A percentile compares a stretch with the other conserved stretches of the same genome.
These are phyloP conservation scores for Phthorimaea operculella DNA, from an alignment of 1,140 invertebrate genomes.

Conservation along the genomic window DNA sequence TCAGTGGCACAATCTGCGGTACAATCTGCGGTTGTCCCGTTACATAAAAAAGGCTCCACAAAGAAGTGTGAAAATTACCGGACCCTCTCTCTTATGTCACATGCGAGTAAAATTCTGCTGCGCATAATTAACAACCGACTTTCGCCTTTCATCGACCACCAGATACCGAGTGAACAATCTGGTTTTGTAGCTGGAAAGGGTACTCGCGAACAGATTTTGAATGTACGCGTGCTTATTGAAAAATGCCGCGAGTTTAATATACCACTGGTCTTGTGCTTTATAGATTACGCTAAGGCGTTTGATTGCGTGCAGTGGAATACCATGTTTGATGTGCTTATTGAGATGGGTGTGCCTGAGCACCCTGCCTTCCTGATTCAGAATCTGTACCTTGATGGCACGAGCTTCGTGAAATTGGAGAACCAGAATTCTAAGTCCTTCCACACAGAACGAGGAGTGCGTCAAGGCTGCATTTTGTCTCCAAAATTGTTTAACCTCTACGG, in stretches of 20 bases:
- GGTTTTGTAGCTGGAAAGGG: too few species aligned
- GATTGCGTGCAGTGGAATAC: not conserved
- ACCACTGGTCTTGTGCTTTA: too few species aligned
- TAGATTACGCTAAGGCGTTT: too few species aligned
- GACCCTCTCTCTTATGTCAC: not conserved
- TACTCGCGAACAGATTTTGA: too few species aligned
- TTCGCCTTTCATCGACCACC: too few species aligned
- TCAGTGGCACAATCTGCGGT: not conserved
- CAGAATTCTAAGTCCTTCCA: not conserved
- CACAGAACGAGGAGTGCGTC: not conserved
- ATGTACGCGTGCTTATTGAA: too few species aligned
- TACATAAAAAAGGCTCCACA: conserved; percentile 4
- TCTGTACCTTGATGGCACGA: not conserved
- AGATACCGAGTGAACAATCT: not conserved
- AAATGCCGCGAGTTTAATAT: too few species aligned
- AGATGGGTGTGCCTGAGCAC: conserved; percentile 3
- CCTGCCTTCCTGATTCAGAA: conserved; percentile 3
- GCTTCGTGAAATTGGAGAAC: not conserved
- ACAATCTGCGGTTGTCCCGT: not conserved
- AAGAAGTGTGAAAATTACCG: conserved; percentile 1
- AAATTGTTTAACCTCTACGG: too few species aligned
- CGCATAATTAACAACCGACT: not conserved
- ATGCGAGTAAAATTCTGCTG: conserved; percentile 1
- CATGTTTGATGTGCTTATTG: conserved; percentile 2
- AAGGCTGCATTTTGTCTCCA: too few species aligned